A percentile compares a stretch with the other conserved stretches of the same genome.
These are phyloP conservation scores for Epizoanthus scotinus DNA, from an alignment of 92 coral and sea anemone species.

Conservation along the genomic window DNA sequence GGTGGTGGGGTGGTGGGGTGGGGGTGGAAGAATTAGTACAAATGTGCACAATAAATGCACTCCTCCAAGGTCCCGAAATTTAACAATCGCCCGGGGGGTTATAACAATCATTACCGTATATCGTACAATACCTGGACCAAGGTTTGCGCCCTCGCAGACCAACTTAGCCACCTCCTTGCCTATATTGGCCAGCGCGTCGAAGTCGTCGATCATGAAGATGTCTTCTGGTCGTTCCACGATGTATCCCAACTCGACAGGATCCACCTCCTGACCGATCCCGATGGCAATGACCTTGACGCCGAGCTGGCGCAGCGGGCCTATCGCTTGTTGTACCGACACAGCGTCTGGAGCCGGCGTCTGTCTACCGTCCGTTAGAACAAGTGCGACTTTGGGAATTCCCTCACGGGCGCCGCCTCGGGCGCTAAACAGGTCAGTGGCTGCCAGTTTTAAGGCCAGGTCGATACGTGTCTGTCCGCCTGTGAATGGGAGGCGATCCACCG, in stretches of 20 bases:
- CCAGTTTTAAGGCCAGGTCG: constrained; percentile 74
- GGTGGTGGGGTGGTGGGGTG: too few relatives aligned
- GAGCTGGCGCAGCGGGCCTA: constrained; percentile 51
- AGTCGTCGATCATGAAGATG: constrained; percentile 66
- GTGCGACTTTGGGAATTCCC: constrained; percentile 68
- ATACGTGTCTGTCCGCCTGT: constrained; percentile 78
- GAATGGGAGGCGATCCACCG: constrained; percentile 64
- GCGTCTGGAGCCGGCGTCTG: constrained; percentile 73
- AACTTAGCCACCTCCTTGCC: constrained; percentile 69
- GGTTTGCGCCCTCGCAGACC: constrained; percentile 59
- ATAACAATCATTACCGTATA: too few relatives aligned
- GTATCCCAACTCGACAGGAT: constrained; percentile 62
- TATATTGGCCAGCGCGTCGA: constrained; percentile 63
- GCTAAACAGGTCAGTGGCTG: constrained; percentile 62
- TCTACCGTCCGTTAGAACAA: constrained; percentile 85
- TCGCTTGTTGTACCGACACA: constrained; percentile 51
- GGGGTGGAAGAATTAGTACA: too few relatives aligned
- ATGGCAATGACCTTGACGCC: constrained; percentile 72
- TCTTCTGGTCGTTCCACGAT: constrained; percentile 66
- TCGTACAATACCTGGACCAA: constrained; percentile 15
- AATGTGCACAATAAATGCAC: too few relatives aligned
- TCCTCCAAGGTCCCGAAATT: too few relatives aligned
- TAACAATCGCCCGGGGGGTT: too few relatives aligned
- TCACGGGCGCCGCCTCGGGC: constrained; percentile 67
- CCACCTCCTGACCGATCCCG: constrained; percentile 77